A percentile compares a stretch with the other conserved stretches of the same genome.
These are phyloP conservation scores for Tribolium castaneum DNA, from an alignment of 1,140 invertebrate species.

Conservation along the genomic window DNA sequence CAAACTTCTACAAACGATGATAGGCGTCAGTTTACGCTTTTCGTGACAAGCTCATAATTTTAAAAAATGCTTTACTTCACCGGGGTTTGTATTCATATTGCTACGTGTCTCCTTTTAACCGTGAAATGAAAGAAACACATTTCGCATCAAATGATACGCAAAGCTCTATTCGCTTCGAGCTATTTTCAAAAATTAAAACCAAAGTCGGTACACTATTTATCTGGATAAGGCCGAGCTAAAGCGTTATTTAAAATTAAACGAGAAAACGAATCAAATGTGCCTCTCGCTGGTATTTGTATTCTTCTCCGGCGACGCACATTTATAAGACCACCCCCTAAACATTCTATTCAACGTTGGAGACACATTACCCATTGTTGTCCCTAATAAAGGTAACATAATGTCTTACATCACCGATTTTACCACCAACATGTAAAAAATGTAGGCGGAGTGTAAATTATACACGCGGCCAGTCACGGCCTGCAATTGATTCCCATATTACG, in stretches of 20 bases:
- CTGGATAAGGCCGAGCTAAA: slow-evolving; percentile 16
- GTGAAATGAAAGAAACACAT: slow-evolving; percentile 35
- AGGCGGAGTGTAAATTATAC: slow-evolving; percentile 34
- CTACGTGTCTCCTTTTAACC: slow-evolving; percentile 27
- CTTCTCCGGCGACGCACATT: slow-evolving; percentile 46
- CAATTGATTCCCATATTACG: slow-evolving; percentile 13
- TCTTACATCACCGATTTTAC: slow-evolving; percentile 49
- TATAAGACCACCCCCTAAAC: slow-evolving; percentile 49
- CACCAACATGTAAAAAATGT: slow-evolving; percentile 36
- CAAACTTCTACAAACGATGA: slow-evolving; percentile 42
- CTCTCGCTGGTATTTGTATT: slow-evolving; percentile 38
- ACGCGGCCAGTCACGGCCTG: background rate
- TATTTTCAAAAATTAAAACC: slow-evolving; percentile 20
- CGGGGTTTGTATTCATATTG: slow-evolving; percentile 35
- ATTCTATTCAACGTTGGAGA: slow-evolving; percentile 46
- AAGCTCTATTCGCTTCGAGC: background rate
- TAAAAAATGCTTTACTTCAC: slow-evolving; percentile 42
- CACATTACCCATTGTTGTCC: slow-evolving; percentile 53
- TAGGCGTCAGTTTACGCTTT: slow-evolving; percentile 41
- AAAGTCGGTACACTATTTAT: slow-evolving; percentile 16
- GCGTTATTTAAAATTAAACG: slow-evolving; percentile 31
- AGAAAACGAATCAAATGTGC: slow-evolving; percentile 39
- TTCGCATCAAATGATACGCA: slow-evolving; percentile 17
- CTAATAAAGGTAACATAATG: slow-evolving; percentile 52
- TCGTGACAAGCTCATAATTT: slow-evolving; percentile 40